These are phyloP conservation scores for Seriola dumerili DNA, from an alignment of 2,113 vertebrate genomes.

Conservation along the genomic window DNA sequence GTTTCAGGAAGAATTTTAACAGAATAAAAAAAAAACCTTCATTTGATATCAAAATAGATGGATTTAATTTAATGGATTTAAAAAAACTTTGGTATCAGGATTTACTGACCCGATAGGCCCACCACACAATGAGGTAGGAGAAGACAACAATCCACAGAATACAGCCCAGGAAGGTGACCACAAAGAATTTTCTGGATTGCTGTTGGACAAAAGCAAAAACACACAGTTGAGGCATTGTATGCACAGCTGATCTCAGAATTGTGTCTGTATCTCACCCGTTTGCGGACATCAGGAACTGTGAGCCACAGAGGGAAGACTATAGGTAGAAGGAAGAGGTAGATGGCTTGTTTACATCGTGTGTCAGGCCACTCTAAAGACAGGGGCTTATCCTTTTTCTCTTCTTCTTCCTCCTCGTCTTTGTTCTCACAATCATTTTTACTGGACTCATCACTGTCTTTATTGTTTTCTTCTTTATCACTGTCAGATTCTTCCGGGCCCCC, in stretches of 20 bases:
- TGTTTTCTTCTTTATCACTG: conserved; percentile 48
- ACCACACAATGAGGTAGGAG: conserved; percentile 99
- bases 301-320: conserved; percentile 97
- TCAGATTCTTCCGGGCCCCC: conserved; percentile 10
- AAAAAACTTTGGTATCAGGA: too few species aligned
- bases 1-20: too few species aligned
- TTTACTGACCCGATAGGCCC: conserved; percentile 96
- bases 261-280: conserved; percentile 81
- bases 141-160: conserved; percentile 95
- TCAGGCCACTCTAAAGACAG: conserved; percentile 94
- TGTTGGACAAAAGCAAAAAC: conserved; percentile 64
- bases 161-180: conserved; percentile 92
- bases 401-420: conserved; percentile 58
- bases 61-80: too few species aligned
- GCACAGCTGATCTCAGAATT: neutral
- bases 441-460: conserved; percentile 71
- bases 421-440: conserved; percentile 74
- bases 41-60: too few species aligned
- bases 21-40: too few species aligned
- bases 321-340: conserved; percentile 93
- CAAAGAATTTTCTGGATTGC: conserved; percentile 91
- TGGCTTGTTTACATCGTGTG: conserved; percentile 88
- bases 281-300: conserved; percentile 93
- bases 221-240: neutral
- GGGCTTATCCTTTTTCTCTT: conserved; percentile 88